phyloP scores from a whole-genome alignment of 2,888 invertebrate species.

The Mythimna impura region DNA sequence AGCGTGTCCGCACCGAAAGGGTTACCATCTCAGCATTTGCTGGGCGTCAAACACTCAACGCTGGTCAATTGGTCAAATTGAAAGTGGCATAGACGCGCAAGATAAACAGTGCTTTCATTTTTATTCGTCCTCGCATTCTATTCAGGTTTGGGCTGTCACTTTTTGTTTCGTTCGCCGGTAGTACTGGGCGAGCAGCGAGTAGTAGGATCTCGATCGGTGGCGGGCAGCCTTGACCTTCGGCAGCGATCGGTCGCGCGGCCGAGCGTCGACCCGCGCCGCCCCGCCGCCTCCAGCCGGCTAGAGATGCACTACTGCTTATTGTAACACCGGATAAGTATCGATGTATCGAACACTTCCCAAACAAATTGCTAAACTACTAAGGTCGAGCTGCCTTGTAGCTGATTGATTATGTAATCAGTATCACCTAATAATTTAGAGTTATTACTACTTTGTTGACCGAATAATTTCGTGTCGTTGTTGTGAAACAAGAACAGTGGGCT shows the following conservation, averaged over 20 bases:
- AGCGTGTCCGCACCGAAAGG: not conserved
- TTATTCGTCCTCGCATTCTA: slow-evolving; percentile 89
- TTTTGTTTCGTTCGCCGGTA: slow-evolving; percentile 87
- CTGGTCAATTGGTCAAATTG: slow-evolving; percentile 38
- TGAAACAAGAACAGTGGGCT: slow-evolving; percentile 25
- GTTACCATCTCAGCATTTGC: not conserved
- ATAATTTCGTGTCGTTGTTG: slow-evolving; percentile 24
- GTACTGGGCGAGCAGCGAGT: slow-evolving; percentile 63
- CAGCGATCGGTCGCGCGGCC: slow-evolving; percentile 86
- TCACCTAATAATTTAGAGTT: slow-evolving; percentile 17
- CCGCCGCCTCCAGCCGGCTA: slow-evolving; percentile 69
- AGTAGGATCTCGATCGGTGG: slow-evolving; percentile 80
- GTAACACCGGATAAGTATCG: slow-evolving; percentile 55
- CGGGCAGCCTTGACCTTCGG: slow-evolving; percentile 88
- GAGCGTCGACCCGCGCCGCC: slow-evolving; percentile 83
- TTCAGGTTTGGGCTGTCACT: slow-evolving; percentile 90
- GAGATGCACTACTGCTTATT: slow-evolving; percentile 68
- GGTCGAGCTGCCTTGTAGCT: not conserved
- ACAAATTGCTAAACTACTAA: not conserved
- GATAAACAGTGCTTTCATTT: slow-evolving; percentile 87
- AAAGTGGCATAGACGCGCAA: slow-evolving; percentile 69
- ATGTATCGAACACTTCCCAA: slow-evolving; percentile 51
- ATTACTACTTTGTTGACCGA: slow-evolving; percentile 3
- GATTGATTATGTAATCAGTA: slow-evolving; percentile 31
- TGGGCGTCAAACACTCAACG: not conserved